Evolutionary conservation across 2,888 invertebrate species (phyloP).

Genomic region (Pollenia labialis): DNA sequence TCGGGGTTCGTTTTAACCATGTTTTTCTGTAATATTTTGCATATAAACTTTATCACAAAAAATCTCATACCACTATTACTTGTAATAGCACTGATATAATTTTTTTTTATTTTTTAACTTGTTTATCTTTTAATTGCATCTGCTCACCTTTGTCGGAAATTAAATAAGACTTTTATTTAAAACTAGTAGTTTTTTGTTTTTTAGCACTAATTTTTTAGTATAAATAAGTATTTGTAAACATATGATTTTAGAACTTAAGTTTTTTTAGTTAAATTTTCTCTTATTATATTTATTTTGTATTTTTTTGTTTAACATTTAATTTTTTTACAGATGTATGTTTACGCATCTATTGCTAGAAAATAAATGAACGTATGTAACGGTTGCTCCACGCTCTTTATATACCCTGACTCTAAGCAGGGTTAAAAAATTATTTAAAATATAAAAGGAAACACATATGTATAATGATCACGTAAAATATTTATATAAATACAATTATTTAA

Average conservation of each 20-base stretch:
- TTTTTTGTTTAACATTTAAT: not conserved
- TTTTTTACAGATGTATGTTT: slow-evolving; percentile 1
- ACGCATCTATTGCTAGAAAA: slow-evolving; percentile 56
- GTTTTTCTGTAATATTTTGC: no score
- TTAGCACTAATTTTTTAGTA: no score
- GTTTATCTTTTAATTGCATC: no score
- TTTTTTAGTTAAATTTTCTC: not conserved
- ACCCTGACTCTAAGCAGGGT: slow-evolving; percentile 6
- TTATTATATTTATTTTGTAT: not conserved
- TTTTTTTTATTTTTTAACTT: no score
- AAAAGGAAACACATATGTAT: slow-evolving; percentile 52
- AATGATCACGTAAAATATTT: slow-evolving; percentile 23
- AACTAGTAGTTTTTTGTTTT: no score
- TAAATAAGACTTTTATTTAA: no score
- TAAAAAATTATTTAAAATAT: slow-evolving; percentile 32
- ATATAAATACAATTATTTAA: slow-evolving; percentile 43
- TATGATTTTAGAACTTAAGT: not conserved
- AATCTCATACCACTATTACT: no score
- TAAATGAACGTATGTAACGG: slow-evolving; percentile 34
- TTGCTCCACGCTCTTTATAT: slow-evolving; percentile 42
- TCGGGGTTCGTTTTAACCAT: no score
- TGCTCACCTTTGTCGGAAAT: no score
- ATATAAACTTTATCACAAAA: no score
- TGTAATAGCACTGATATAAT: no score
- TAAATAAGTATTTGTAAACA: no score